These are phyloP conservation scores for Ariopsis seemanni DNA, from an alignment of 2,113 vertebrate species.

Conservation along the genomic window DNA sequence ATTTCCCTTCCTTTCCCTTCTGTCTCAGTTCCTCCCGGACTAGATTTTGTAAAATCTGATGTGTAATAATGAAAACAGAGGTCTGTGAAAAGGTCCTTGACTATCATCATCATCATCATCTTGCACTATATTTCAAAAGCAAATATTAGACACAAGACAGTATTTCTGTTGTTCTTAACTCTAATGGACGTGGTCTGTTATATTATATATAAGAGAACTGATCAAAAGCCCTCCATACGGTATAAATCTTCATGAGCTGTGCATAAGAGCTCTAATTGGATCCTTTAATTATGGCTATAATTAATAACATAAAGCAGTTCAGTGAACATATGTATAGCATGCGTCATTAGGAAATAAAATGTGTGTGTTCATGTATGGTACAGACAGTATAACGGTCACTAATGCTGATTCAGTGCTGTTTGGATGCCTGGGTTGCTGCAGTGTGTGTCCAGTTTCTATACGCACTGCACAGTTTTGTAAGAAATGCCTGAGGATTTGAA, in stretches of 20 bases:
- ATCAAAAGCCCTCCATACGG: too few species aligned
- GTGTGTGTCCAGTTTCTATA: background rate
- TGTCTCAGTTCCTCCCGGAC: background rate
- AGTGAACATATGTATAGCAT: background rate
- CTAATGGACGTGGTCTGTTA: background rate
- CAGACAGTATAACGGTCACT: too few species aligned
- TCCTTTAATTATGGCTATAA: background rate
- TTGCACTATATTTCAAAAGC: background rate
- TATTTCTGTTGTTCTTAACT: background rate
- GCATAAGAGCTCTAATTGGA: background rate
- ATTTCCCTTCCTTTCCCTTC: background rate
- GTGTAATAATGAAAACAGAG: background rate
- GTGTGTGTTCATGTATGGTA: background rate
- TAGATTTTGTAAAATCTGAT: too few species aligned
- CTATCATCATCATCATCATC: background rate
- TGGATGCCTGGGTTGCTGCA: background rate
- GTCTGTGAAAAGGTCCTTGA: background rate
- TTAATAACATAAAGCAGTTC: background rate
- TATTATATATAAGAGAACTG: background rate
- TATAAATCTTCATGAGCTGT: slow-evolving; percentile 9
- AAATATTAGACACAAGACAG: background rate
- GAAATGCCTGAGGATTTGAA: background rate
- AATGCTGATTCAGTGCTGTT: background rate
- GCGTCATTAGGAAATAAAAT: background rate
- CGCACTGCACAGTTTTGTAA: background rate